phyloP scores from a whole-genome alignment of 2,888 invertebrate genomes.

The Sminthurides aquaticus region DNA sequence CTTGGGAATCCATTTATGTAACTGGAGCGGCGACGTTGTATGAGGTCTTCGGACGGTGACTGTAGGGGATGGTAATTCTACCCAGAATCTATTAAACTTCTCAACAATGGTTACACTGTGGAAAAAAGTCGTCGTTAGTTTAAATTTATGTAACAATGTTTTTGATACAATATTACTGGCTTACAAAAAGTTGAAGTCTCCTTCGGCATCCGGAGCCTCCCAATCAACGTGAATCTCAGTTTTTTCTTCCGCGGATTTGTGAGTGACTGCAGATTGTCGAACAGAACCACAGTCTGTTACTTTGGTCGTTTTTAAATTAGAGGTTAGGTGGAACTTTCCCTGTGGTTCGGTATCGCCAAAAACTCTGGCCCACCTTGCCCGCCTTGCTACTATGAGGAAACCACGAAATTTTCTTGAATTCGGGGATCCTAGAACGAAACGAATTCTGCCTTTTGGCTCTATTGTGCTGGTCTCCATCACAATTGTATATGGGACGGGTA shows the following conservation, averaged over 20 bases:
- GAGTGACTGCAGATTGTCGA: background rate
- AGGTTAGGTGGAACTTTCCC: background rate
- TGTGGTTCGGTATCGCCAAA: background rate
- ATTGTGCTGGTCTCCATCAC: background rate
- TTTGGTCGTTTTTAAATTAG: background rate
- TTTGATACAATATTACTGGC: background rate
- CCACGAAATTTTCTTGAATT: background rate
- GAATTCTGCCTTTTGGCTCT: background rate
- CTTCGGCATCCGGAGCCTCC: background rate
- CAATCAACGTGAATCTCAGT: background rate
- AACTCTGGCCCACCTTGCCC: background rate
- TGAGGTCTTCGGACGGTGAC: background rate
- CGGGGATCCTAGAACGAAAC: background rate
- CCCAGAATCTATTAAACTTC: background rate
- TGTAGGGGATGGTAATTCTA: background rate
- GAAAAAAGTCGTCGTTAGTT: background rate
- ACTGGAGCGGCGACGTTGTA: background rate
- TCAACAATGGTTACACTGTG: background rate
- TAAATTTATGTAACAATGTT: background rate
- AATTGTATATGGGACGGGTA: background rate
- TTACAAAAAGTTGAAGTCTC: background rate
- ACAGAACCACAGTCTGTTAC: background rate
- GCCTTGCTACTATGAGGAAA: background rate
- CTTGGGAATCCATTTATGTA: background rate
- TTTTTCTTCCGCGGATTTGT: background rate